Evolutionary conservation across 1,140 invertebrate species (phyloP).

Genomic region (Papilio glaucus): DNA sequence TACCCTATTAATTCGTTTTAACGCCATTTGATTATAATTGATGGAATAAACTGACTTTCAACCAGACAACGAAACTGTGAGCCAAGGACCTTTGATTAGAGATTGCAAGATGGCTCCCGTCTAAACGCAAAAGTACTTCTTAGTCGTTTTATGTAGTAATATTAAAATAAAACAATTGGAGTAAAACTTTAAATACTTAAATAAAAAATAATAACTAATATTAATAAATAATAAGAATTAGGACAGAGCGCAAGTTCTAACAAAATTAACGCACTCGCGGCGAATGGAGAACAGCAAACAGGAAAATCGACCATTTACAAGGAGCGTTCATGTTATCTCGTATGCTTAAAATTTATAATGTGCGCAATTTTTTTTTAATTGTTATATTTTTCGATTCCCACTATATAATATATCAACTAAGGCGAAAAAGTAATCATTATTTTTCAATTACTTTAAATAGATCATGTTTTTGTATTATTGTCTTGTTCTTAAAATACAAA

Average conservation of each 20-base stretch:
- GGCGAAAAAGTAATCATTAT: background rate
- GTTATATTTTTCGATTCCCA: constrained; percentile 3
- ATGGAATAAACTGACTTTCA: constrained; percentile 85
- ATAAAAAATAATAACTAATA: constrained; percentile 80
- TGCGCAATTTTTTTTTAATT: constrained; percentile 35
- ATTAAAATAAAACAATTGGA: constrained; percentile 64
- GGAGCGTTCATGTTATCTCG: constrained; percentile 69
- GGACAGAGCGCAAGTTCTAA: constrained; percentile 73
- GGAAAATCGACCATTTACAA: constrained; percentile 83
- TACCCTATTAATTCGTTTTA: constrained; percentile 98
- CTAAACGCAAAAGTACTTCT: constrained; percentile 86
- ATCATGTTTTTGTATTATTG: constrained; percentile 5
- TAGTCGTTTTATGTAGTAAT: constrained; percentile 82
- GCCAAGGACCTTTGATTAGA: constrained; percentile 87
- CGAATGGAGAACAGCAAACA: constrained; percentile 82
- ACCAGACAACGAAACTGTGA: constrained; percentile 86
- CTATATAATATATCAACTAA: background rate
- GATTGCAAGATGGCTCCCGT: constrained; percentile 87
- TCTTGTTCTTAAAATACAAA: constrained; percentile 6
- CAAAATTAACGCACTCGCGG: constrained; percentile 79
- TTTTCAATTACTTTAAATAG: background rate
- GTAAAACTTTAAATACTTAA: constrained; percentile 71
- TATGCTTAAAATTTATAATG: constrained; percentile 52
- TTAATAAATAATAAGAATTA: constrained; percentile 76
- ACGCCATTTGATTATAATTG: constrained; percentile 91